Evolutionary conservation across 2,797 vertebrate genomes (phyloP), one percentile per base, ranked within the genome.

Genomic region (Phylloscopus collybita): DNA sequence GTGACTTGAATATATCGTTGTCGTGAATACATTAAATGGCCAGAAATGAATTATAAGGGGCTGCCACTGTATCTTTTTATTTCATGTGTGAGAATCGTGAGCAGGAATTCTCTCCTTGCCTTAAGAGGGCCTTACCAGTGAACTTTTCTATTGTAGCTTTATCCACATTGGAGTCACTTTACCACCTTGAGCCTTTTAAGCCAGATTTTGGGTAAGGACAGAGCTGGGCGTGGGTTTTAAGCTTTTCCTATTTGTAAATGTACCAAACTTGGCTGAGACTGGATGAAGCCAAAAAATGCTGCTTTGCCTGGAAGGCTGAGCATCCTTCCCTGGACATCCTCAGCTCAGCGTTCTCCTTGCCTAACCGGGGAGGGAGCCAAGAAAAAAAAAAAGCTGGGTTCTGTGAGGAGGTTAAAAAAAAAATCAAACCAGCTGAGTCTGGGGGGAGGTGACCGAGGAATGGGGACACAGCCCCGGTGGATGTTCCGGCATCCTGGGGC

Each of bases 391-490:
- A 21, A 59, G 47, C 29, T 1, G 4, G 9, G 0, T 25, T 64
- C 17, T 62, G 1, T 66, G 1, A 53, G 45, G 53, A 56, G 42
- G 16, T 21, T 62, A 3, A 27, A 29, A 74, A 53, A 34, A 34
- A 34, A 34, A 5, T 2, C 9, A 23, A 29, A 4, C 2, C 12
- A 61, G 23, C 62, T 69, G 6, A 3, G 45, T 0, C 4, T 19
- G 25, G 50, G 16, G 57, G 22, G 11, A 20, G 34, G 1, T 7
- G 26, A 2, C 16, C 4, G 44, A 30, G 40, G 30, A 10, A 7
- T 2, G 19, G 54, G 16, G 16, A 23, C 65, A 1, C 65, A 1
- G 2, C 25, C 22, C 19, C 25, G 15, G 5, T 4, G 53, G 8
- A 0, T 3, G 34, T 22, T 25, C 3, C 27, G 4, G 30, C 64